Evolutionary conservation across 2,797 vertebrate species (phyloP).

Genomic region (Pseudochirops cupreus): DNA sequence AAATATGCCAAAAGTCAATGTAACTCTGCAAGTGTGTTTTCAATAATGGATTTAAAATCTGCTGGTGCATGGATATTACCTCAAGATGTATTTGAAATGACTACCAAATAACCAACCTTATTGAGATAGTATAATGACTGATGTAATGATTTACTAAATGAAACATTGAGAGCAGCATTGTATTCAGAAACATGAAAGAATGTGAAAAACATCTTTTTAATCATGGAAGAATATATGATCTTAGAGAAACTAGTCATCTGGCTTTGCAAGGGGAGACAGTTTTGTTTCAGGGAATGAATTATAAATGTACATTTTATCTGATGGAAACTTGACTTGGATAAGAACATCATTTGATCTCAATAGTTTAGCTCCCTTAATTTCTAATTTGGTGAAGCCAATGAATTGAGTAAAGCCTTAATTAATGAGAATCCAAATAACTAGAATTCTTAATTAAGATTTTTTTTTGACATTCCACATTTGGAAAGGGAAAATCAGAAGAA

Average conservation of each 20-base stretch:
- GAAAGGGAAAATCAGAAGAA: background rate
- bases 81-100: background rate
- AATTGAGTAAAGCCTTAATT: background rate
- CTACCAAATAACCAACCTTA: background rate
- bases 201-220: background rate
- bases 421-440: background rate
- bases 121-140: background rate
- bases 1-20: background rate
- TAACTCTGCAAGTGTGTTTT: background rate
- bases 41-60: background rate
- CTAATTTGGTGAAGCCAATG: background rate
- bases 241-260: background rate
- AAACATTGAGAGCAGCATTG: background rate
- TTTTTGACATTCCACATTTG: background rate
- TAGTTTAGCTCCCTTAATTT: background rate
- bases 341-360: background rate
- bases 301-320: background rate
- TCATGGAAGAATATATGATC: background rate
- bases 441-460: background rate
- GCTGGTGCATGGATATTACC: background rate
- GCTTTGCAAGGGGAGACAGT: background rate
- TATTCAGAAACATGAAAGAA: slow-evolving; percentile 1
- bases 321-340: background rate
- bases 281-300: background rate
- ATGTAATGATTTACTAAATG: background rate